Evolutionary conservation across 2,888 invertebrate species (phyloP), one percentile per base, ranked within the genome.

Genomic region (Drosophila conformis): DNA sequence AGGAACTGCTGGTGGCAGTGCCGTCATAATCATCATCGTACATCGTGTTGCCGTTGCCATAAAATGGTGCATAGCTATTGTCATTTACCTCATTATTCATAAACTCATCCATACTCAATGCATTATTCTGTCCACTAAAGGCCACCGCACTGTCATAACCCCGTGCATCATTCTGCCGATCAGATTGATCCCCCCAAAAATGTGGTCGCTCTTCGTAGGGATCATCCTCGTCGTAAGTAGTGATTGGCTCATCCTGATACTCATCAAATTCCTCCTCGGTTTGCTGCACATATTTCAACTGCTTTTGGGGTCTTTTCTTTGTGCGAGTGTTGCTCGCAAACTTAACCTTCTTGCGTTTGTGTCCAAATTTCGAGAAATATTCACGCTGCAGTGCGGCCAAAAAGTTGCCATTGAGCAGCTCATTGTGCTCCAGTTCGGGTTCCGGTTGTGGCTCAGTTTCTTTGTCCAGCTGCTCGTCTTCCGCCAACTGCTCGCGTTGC

Each of bases 301-400:
- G 33, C 21, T 33, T 51, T 21, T 40, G 48, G 5, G 18, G 38
- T 13, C 18, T 13, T 2, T 53, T 46, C 8, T 25, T 56, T 29
- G 13, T 25, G 21, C 69, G 69, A 36, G 67, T 59, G 15, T 62
- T 63, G 31, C 29, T 53, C 8, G 15, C 31, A 25, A 33, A 38
- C 18, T 59, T 60, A 6, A 48, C 15, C 31, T 78, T 88, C 49
- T 81, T 89, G 29, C 70, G 79, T n/a, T 73, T 72, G 35, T 75
- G 63, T 0, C 31, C 86, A 49, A 85, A 87, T 57, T 85, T 87
- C 1, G 65, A 36, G 1, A 82, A 27, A 70, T 91, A 91, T 59
- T 89, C 87, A 18, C 77, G 80, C 53, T 92, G 90, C 58, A 91
- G 54, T 29, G 92, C 91, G 15, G 90, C 84, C 65, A 92, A 76